Evolutionary conservation across 2,113 vertebrate genomes (phyloP).

Genomic region (Pongo pygmaeus): DNA sequence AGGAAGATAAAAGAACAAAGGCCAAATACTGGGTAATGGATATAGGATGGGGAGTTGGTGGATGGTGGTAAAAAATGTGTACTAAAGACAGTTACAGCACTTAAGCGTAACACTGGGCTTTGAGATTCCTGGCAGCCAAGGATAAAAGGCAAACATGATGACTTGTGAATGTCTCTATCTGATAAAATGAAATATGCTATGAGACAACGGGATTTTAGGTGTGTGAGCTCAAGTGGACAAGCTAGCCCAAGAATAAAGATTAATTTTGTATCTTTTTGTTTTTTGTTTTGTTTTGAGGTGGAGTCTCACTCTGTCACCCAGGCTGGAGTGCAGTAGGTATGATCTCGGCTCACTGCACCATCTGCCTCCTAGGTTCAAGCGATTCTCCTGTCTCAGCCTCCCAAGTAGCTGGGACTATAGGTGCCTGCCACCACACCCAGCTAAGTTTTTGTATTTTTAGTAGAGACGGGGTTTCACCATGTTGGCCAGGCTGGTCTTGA

Average conservation of each 20-base stretch:
- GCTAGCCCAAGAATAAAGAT: neutral
- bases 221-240: neutral
- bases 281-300: too few species aligned
- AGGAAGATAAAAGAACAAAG: neutral
- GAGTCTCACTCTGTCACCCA: too few species aligned
- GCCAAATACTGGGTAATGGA: neutral
- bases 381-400: too few species aligned
- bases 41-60: fast-evolving
- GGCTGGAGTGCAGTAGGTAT: too few species aligned
- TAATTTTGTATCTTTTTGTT: neutral
- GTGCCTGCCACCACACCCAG: too few species aligned
- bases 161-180: neutral
- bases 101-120: neutral
- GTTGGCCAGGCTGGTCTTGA: too few species aligned
- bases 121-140: neutral
- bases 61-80: neutral
- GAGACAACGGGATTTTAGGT: neutral
- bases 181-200: neutral
- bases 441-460: too few species aligned
- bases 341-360: too few species aligned
- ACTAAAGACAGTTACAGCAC: too few species aligned
- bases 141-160: neutral
- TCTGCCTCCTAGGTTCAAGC: too few species aligned
- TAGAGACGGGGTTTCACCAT: too few species aligned
- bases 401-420: too few species aligned